phyloP scores from a whole-genome alignment of 2,888 invertebrate species.

The Drosophila niveifrons region DNA sequence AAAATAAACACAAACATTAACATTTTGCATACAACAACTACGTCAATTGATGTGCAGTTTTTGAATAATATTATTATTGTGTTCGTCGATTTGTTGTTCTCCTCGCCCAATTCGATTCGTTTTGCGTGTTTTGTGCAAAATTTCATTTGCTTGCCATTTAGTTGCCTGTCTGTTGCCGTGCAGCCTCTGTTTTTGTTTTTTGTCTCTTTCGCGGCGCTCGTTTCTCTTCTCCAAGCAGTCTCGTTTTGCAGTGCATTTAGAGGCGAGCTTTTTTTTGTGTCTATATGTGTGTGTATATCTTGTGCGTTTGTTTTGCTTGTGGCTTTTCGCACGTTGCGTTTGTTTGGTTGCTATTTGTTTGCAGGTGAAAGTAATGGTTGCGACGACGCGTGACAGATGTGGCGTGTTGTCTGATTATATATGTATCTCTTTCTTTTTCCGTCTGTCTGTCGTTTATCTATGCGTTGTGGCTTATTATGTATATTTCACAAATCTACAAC shows the following conservation, averaged over 20 bases:
- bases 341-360: slow-evolving; percentile 38
- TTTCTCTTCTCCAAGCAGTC: slow-evolving; percentile 4
- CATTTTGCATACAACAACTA: slow-evolving; percentile 30
- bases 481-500: not conserved
- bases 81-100: slow-evolving; percentile 7
- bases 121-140: slow-evolving; percentile 21
- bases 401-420: slow-evolving; percentile 60
- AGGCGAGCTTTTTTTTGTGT: slow-evolving; percentile 41
- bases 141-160: slow-evolving; percentile 30
- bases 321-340: slow-evolving; percentile 38
- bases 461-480: slow-evolving; percentile 3
- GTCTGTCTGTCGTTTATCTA: not conserved
- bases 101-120: slow-evolving; percentile 24
- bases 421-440: not conserved
- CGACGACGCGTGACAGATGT: slow-evolving; percentile 60
- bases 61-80: not conserved
- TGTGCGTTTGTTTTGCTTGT: slow-evolving; percentile 55
- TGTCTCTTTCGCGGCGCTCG: slow-evolving; percentile 17
- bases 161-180: slow-evolving; percentile 14
- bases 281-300: slow-evolving; percentile 32
- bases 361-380: slow-evolving; percentile 70
- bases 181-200: slow-evolving; percentile 21
- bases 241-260: slow-evolving; percentile 5
- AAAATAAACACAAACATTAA: slow-evolving; percentile 52
- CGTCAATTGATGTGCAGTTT: slow-evolving; percentile 44